Base-by-base conservation (phyloP, 2,113 vertebrate genomes). In the Gambusia affinis region DNA sequence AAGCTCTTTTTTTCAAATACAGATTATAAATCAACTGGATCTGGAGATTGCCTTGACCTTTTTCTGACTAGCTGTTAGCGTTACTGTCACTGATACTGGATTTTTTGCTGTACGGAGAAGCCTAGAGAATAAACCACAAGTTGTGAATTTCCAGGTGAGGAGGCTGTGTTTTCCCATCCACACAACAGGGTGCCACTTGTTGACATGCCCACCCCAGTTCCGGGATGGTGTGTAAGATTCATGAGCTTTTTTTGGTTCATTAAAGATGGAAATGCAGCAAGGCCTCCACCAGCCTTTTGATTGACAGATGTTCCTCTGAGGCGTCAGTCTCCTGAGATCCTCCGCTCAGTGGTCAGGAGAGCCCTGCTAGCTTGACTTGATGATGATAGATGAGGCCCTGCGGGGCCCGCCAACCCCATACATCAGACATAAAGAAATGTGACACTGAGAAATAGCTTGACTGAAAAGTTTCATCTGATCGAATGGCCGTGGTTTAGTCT, bases 361-460 rank as follows among this genome's bases (percentile, higher is more conserved):
- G 84, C 75, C 39, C 78, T 42, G 35, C 71, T 83, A 64, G 76
- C 64, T 74, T 60, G 77, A 69, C 76, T 81, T 92, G 89, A 94
- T 92, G 91, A 93, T 93, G 94, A 94, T 89, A 86, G 90, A 94
- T 94, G 91, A 91, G 82, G 73, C 86, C 4, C 89, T 86, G 54
- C 63, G 84, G 87, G 78, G 89, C 82, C 70, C 64, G 75, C 83
- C 83, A 70, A 91, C 82, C 82, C 76, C 83, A 30, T 83, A 84
- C 86, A 93, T 93, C 92, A 91, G 89, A 92, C 73, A 78, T 88
- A 88, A 92, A 91, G 89, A 87, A 90, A 91, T 87, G 85, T 93
- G 91, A 92, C 93, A 88, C 29, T 91, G 93, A 93, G 83, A 89
- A 92, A 95, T 90, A 72, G 84, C 87, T 73, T 73, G 82, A 88